Conservation (phyloP, 2,113 vertebrate genomes). For the Serilophus lunatus region DNA sequence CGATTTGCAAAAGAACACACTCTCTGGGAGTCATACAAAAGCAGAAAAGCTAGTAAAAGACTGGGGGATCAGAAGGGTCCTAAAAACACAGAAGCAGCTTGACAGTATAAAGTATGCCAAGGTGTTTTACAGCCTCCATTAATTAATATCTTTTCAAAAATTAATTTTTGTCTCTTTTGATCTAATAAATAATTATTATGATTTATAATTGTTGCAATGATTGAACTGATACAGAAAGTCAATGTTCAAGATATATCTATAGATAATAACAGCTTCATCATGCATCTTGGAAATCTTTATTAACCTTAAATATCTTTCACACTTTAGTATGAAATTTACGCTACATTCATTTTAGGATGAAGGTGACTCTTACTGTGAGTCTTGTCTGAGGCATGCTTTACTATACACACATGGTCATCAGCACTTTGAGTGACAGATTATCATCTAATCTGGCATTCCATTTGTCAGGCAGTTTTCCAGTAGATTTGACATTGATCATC, state of each 20-base stretch:
- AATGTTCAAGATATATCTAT: constrained; percentile 35
- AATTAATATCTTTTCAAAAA: neutral
- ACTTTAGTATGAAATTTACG: constrained; percentile 19
- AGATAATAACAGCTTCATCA: constrained; percentile 47
- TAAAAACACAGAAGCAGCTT: neutral
- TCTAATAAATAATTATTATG: constrained; percentile 60
- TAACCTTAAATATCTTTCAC: constrained; percentile 48
- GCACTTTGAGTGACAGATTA: constrained; percentile 20
- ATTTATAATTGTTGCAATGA: constrained; percentile 59
- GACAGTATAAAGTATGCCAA: neutral
- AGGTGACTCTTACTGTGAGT: constrained; percentile 67
- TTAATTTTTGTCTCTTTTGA: neutral
- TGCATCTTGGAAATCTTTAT: constrained; percentile 34
- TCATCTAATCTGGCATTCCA: constrained; percentile 43
- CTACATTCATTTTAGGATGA: constrained; percentile 48
- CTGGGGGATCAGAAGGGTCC: neutral
- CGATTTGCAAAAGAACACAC: neutral
- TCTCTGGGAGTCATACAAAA: neutral
- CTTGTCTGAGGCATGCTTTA: neutral
- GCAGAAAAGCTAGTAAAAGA: neutral
- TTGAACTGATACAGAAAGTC: constrained; percentile 54
- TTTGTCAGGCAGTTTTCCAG: constrained; percentile 42
- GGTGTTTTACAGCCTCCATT: neutral
- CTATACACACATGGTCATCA: constrained; percentile 10
- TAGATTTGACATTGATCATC: constrained; percentile 51